Evolutionary conservation across 2,113 vertebrate genomes (phyloP).

Genomic region (Cyprinodon tularosa): DNA sequence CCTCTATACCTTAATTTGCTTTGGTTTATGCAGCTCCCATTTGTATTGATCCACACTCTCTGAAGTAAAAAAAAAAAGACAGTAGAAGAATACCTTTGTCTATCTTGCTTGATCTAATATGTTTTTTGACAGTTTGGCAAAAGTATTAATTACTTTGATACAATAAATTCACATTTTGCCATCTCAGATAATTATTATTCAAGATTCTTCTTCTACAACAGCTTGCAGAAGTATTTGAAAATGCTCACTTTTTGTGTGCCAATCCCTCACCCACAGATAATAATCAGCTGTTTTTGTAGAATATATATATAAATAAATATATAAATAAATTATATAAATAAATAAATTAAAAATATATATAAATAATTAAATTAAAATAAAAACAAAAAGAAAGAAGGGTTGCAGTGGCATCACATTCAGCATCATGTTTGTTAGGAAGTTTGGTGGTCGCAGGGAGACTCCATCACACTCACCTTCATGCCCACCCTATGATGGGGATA

Average conservation of each 20-base stretch:
- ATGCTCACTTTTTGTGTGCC: neutral
- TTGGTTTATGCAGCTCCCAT: conserved; percentile 60
- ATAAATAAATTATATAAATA: too few species aligned
- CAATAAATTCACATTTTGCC: conserved; percentile 37
- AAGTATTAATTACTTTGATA: conserved; percentile 22
- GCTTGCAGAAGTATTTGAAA: neutral
- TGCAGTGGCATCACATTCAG: too few species aligned
- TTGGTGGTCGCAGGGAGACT: too few species aligned
- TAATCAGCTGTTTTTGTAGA: too few species aligned
- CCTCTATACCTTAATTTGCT: conserved; percentile 69
- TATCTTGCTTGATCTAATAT: conserved; percentile 16
- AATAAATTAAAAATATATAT: too few species aligned
- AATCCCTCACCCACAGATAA: too few species aligned
- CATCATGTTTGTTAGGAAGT: too few species aligned
- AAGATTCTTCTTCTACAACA: neutral
- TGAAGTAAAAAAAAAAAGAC: conserved; percentile 27
- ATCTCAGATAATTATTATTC: conserved; percentile 20
- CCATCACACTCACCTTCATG: too few species aligned
- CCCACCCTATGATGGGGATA: too few species aligned
- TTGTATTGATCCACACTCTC: conserved; percentile 57
- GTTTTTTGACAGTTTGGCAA: conserved; percentile 42
- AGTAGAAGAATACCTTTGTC: conserved; percentile 49
- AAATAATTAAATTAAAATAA: too few species aligned
- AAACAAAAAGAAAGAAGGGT: too few species aligned
- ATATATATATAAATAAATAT: too few species aligned